Evolutionary conservation across 2,888 invertebrate genomes (phyloP).

Genomic region (Pristionchus fissidentatus): DNA sequence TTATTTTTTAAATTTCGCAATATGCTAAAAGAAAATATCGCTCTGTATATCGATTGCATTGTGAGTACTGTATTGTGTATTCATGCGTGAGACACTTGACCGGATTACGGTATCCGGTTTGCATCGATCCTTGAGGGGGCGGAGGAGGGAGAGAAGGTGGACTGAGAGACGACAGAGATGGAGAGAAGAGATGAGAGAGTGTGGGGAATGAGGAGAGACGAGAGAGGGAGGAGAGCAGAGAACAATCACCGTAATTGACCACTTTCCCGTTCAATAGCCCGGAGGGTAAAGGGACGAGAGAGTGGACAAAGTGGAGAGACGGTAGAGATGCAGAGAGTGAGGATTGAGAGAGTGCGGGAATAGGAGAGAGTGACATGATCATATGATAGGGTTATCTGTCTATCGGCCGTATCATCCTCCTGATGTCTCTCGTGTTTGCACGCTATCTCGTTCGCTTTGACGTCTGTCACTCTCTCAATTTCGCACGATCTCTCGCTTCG

Average conservation of each 20-base stretch:
- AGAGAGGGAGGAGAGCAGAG: background rate
- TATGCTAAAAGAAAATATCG: no score
- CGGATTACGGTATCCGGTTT: background rate
- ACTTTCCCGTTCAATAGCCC: conserved; percentile 1
- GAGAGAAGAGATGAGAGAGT: background rate
- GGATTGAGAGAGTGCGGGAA: background rate
- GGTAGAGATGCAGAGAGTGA: conserved; percentile 23
- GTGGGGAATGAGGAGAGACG: background rate
- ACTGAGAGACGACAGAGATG: background rate
- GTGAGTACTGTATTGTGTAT: no score
- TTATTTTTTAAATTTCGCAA: no score
- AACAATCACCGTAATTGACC: conserved; percentile 35
- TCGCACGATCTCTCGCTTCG: conserved; percentile 14
- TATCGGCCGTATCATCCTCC: background rate
- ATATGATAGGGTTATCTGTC: conserved; percentile 17
- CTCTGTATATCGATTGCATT: no score
- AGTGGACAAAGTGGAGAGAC: background rate
- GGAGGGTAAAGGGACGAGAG: background rate
- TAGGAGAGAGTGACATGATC: conserved; percentile 6
- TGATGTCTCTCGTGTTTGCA: background rate
- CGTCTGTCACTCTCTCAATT: background rate
- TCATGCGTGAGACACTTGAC: background rate
- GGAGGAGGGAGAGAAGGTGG: background rate
- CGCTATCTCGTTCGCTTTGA: background rate
- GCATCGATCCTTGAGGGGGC: background rate